These are phyloP conservation scores for Anniella stebbinsi DNA, from an alignment of 2,797 vertebrate species.

Conservation along the genomic window DNA sequence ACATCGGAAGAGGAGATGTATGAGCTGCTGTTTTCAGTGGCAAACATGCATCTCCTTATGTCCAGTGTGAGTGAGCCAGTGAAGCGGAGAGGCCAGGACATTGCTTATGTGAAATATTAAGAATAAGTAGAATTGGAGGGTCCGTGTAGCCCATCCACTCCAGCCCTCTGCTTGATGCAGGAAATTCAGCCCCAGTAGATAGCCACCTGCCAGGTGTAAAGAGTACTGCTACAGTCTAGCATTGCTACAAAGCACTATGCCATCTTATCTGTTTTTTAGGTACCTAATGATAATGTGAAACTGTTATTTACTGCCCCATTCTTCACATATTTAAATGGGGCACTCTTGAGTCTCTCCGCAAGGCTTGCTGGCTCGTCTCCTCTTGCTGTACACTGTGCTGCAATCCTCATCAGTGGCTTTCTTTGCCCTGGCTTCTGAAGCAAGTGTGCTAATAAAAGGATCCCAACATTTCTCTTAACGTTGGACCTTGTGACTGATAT, in stretches of 20 bases:
- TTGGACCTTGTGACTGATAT: neutral
- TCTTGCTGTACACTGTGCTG: neutral
- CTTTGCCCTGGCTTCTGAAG: neutral
- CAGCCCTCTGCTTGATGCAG: neutral
- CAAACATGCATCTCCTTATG: rapidly evolving
- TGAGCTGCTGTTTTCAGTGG: too few species aligned
- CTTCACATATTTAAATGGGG: neutral
- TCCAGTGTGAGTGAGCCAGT: neutral
- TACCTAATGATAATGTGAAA: neutral
- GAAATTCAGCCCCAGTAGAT: neutral
- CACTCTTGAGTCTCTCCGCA: neutral
- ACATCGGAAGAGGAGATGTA: neutral
- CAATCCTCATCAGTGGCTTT: neutral
- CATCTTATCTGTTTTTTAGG: neutral
- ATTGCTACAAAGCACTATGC: neutral
- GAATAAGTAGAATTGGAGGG: neutral
- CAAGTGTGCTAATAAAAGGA: neutral
- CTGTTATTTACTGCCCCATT: neutral
- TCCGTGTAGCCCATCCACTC: too few species aligned
- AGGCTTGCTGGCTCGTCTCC: neutral
- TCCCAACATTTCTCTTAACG: neutral
- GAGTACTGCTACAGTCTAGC: neutral
- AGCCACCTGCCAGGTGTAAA: neutral
- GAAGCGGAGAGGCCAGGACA: neutral
- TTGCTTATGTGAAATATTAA: neutral